A percentile compares a stretch with the other conserved stretches of the same genome.
Conservation (phyloP, 1,140 invertebrate genomes). For the Macrobrachium rosenbergii region DNA sequence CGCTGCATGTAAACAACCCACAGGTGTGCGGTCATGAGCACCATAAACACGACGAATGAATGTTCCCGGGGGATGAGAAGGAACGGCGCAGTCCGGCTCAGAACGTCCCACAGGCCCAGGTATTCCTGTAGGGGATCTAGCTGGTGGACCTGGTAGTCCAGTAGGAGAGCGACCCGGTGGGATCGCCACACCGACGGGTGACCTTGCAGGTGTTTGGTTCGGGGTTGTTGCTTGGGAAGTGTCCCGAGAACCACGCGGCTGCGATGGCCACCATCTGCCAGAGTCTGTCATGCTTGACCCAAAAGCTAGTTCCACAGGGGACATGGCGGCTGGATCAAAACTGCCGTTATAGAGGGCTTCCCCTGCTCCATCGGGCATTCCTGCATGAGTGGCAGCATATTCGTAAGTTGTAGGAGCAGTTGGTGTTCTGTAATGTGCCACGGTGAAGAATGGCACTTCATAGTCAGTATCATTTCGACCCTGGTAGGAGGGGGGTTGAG, state of each 20-base stretch:
- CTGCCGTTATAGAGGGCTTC: slow-evolving; percentile 61
- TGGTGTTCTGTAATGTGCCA: slow-evolving; percentile 62
- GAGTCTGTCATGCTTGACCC: slow-evolving; percentile 55
- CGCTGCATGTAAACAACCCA: slow-evolving; percentile 51
- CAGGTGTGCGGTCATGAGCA: slow-evolving; percentile 52
- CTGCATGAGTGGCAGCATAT: slow-evolving; percentile 57
- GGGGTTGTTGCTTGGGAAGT: slow-evolving; percentile 45
- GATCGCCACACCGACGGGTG: slow-evolving; percentile 18
- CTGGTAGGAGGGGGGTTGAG: slow-evolving; percentile 26
- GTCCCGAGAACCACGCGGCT: slow-evolving; percentile 30
- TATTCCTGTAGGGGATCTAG: slow-evolving; percentile 17
- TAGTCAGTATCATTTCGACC: slow-evolving; percentile 48
- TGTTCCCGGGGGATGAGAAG: slow-evolving; percentile 42
- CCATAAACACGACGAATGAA: slow-evolving; percentile 55
- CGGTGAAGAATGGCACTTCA: slow-evolving; percentile 64
- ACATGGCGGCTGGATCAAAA: slow-evolving; percentile 45
- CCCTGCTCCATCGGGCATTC: slow-evolving; percentile 53
- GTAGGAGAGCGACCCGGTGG: slow-evolving; percentile 4
- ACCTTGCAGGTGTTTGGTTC: slow-evolving; percentile 42
- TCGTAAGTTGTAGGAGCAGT: slow-evolving; percentile 64
- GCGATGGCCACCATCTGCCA: slow-evolving; percentile 53
- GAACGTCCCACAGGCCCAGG: slow-evolving; percentile 15
- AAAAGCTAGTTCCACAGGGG: slow-evolving; percentile 60
- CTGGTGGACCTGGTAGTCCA: slow-evolving; percentile 14
- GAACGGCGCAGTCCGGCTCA: slow-evolving; percentile 41